Percentiles rank a stretch among this genome's conserved stretches.
Conservation (phyloP, 2,888 invertebrate genomes). For the Leptinotarsa peninsularis region DNA sequence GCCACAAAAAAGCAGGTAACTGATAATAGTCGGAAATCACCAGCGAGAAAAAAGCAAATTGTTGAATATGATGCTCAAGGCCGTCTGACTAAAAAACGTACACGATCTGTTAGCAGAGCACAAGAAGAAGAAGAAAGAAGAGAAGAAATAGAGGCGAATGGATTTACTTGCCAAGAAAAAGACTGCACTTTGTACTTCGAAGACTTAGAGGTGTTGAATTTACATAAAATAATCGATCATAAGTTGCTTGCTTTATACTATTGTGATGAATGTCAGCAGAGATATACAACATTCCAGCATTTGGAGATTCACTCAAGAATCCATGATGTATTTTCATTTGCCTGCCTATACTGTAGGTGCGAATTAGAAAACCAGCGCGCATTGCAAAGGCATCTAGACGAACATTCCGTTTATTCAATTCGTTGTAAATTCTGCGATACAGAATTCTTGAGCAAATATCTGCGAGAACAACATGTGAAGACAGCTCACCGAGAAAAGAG, state of each 20-base stretch:
- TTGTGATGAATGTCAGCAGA: constrained; percentile 38
- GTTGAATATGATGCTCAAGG: constrained; percentile 32
- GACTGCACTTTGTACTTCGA: constrained; percentile 40
- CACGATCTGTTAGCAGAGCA: constrained; percentile 44
- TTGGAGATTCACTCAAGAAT: constrained; percentile 34
- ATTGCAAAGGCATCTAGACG: constrained; percentile 43
- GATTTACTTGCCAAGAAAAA: constrained; percentile 37
- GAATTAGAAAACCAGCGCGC: constrained; percentile 30
- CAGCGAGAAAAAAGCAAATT: constrained; percentile 16
- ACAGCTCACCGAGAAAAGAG: constrained; percentile 26
- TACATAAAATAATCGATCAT: constrained; percentile 41
- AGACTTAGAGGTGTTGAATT: constrained; percentile 40
- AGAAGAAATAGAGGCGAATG: constrained; percentile 22
- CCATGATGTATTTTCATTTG: constrained; percentile 38
- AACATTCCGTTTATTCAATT: constrained; percentile 44
- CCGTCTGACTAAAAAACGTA: constrained; percentile 31
- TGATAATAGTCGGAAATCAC: constrained; percentile 16
- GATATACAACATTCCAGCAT: constrained; percentile 36
- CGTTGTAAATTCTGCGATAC: constrained; percentile 47
- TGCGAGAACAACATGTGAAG: constrained; percentile 34
- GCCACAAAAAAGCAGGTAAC: constrained; percentile 22
- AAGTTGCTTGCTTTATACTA: constrained; percentile 32
- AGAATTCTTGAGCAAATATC: constrained; percentile 38
- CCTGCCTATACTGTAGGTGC: constrained; percentile 42
- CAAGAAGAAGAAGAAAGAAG: constrained; percentile 34